phyloP scores from a whole-genome alignment of 1,140 invertebrate species.

The Drosophila athabasca region DNA sequence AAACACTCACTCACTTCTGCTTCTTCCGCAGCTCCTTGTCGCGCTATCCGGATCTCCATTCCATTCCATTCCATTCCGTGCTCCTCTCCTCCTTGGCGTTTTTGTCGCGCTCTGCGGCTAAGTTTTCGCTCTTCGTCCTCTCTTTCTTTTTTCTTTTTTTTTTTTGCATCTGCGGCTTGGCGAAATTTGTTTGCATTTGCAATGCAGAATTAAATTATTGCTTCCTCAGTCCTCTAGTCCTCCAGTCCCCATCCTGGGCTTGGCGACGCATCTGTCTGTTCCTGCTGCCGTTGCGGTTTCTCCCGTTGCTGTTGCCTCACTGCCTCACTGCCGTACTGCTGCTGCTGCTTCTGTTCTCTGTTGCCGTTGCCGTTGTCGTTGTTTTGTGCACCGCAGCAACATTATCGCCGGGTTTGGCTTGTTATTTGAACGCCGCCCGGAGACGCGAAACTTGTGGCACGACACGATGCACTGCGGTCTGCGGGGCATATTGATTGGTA shows the following conservation, averaged over 20 bases:
- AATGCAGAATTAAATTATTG: slow-evolving; percentile 81
- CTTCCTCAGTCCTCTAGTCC: slow-evolving; percentile 51
- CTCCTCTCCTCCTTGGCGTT: slow-evolving; percentile 35
- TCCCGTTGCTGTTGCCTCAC: slow-evolving; percentile 35
- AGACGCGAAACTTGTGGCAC: slow-evolving; percentile 41
- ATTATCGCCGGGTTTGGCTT: slow-evolving; percentile 71
- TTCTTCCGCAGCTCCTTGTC: slow-evolving; percentile 49
- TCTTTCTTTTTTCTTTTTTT: neutral
- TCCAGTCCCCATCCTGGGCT: slow-evolving; percentile 22
- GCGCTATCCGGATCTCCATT: slow-evolving; percentile 18
- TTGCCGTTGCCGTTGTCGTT: slow-evolving; percentile 50
- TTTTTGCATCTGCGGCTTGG: slow-evolving; percentile 65
- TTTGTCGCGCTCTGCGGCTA: slow-evolving; percentile 68
- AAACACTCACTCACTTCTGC: slow-evolving; percentile 76
- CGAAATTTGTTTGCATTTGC: slow-evolving; percentile 80
- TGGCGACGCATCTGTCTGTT: slow-evolving; percentile 45
- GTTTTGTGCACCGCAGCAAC: slow-evolving; percentile 72
- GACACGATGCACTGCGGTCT: slow-evolving; percentile 46
- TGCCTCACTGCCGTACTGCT: slow-evolving; percentile 11
- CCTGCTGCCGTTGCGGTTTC: slow-evolving; percentile 32
- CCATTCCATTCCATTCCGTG: neutral
- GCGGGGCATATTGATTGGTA: slow-evolving; percentile 65
- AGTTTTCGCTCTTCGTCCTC: slow-evolving; percentile 53
- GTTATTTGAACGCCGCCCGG: slow-evolving; percentile 53
- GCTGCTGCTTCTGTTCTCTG: neutral